These are phyloP conservation scores for Zapornia atra DNA, from an alignment of 2,113 vertebrate genomes.

Conservation along the genomic window DNA sequence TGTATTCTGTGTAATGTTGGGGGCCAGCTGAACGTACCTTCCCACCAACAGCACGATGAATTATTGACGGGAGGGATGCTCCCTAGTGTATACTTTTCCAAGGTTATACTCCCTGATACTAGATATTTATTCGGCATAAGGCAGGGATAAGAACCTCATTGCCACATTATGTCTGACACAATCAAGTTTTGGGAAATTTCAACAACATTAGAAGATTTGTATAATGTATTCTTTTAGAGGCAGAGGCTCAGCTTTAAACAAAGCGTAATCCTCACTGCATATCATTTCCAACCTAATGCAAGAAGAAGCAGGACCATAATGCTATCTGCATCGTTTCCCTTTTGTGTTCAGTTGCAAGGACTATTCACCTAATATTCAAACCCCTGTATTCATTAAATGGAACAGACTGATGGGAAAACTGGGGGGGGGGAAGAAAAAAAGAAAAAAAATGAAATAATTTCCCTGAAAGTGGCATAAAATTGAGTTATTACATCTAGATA, in stretches of 20 bases:
- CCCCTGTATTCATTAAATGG: slow-evolving; percentile 59
- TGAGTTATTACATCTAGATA: slow-evolving; percentile 45
- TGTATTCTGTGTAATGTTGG: neutral
- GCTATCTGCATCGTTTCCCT: slow-evolving; percentile 64
- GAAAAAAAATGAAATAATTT: slow-evolving; percentile 46
- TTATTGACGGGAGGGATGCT: slow-evolving; percentile 58
- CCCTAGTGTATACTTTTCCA: slow-evolving; percentile 60
- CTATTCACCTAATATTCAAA: slow-evolving; percentile 23
- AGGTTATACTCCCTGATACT: slow-evolving; percentile 58
- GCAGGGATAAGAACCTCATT: slow-evolving; percentile 71
- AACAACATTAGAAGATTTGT: slow-evolving; percentile 72
- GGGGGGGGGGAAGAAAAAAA: neutral
- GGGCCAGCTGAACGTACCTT: neutral
- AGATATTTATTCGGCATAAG: slow-evolving; percentile 68
- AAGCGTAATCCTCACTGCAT: slow-evolving; percentile 76
- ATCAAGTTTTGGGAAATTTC: slow-evolving; percentile 77
- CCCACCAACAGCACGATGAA: slow-evolving; percentile 51
- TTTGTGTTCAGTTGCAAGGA: slow-evolving; percentile 51
- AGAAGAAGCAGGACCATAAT: slow-evolving; percentile 36
- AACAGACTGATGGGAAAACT: slow-evolving; percentile 33
- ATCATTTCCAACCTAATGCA: slow-evolving; percentile 71
- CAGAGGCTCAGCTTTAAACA: slow-evolving; percentile 75
- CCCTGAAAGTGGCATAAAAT: slow-evolving; percentile 52
- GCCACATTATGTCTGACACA: slow-evolving; percentile 72
- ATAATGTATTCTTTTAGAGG: slow-evolving; percentile 78